These are phyloP conservation scores for Sarotherodon lohbergeri DNA, from an alignment of 2,113 vertebrate species.

Conservation along the genomic window DNA sequence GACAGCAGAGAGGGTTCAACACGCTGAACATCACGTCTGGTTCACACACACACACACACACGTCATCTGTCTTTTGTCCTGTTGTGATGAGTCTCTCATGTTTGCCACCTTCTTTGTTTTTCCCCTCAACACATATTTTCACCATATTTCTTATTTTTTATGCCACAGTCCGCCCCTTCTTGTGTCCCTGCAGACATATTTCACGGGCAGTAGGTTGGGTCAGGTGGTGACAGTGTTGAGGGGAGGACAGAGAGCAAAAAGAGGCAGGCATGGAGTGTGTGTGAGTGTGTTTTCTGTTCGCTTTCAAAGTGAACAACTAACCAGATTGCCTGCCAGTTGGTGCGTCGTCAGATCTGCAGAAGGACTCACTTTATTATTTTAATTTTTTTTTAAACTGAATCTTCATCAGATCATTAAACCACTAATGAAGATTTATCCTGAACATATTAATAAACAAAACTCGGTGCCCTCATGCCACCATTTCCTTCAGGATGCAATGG, in stretches of 20 bases:
- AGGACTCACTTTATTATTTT: not conserved
- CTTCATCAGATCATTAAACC: not conserved
- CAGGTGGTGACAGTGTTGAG: not conserved
- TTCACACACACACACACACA: not conserved
- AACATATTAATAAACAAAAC: not conserved
- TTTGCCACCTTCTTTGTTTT: not conserved
- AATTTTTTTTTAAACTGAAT: not conserved
- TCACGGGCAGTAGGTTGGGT: not conserved
- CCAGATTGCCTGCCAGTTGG: conserved; percentile 25
- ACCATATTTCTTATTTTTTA: not conserved
- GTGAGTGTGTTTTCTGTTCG: not conserved
- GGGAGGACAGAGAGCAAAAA: not conserved
- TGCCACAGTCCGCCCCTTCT: not conserved
- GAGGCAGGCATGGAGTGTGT: not conserved
- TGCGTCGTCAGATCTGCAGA: not conserved
- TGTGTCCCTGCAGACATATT: not conserved
- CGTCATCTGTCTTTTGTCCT: not conserved
- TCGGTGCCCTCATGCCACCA: not conserved
- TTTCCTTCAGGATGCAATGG: not conserved
- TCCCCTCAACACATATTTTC: not conserved
- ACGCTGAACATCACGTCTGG: not conserved
- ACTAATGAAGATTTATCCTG: not conserved
- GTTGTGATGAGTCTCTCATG: not conserved
- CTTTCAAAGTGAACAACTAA: not conserved
- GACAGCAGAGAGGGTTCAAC: not conserved